Conservation (phyloP, 2,797 vertebrate genomes). For the Podarcis lilfordi region DNA sequence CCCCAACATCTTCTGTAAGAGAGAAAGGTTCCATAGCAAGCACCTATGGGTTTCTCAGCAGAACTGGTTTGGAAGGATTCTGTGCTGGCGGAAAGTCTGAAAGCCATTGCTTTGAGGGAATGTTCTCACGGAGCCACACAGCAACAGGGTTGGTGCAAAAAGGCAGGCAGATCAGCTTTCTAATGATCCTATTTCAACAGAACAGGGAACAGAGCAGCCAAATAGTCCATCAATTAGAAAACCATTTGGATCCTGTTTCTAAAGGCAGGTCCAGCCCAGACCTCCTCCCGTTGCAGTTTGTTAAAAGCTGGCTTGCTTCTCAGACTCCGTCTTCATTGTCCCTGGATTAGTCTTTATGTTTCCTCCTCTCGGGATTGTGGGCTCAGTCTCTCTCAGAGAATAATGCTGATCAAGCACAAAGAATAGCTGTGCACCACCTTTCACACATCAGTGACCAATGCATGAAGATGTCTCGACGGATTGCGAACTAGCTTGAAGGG, state of each 20-base stretch:
- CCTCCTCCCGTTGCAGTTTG: neutral
- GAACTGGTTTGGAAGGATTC: neutral
- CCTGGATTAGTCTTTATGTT: neutral
- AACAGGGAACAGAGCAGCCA: neutral
- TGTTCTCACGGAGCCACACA: neutral
- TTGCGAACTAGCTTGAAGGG: neutral
- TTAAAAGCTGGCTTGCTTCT: neutral
- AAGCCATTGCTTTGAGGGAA: neutral
- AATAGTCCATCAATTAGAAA: neutral
- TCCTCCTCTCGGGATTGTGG: neutral
- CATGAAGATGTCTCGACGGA: too few relatives aligned
- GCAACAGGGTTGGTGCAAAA: neutral
- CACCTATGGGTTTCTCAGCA: neutral
- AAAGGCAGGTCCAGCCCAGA: neutral
- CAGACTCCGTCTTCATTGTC: neutral
- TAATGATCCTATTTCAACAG: neutral
- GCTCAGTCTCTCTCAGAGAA: neutral
- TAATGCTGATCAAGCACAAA: neutral
- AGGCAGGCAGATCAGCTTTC: neutral
- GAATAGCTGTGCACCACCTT: neutral
- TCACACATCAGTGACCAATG: neutral
- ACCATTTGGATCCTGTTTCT: neutral
- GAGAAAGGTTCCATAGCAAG: neutral
- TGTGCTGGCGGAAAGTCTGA: neutral
- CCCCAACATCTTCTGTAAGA: neutral